Evolutionary conservation across 2,888 invertebrate species (phyloP).

Genomic region (Coronaproctus castanopsis): DNA sequence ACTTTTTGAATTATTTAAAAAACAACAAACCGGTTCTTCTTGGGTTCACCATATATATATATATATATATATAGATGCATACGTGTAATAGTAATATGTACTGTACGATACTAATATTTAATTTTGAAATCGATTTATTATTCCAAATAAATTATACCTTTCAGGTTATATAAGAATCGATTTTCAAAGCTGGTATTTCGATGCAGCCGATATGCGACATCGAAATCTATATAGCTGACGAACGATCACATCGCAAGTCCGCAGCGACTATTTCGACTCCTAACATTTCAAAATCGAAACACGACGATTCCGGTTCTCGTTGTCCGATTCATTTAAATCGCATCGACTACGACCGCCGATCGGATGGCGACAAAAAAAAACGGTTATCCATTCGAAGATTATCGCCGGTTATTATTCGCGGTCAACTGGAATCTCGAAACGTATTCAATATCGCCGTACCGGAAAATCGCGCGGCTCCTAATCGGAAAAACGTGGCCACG

Average conservation of each 20-base stretch:
- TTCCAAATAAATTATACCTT: too few species aligned
- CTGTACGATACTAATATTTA: too few species aligned
- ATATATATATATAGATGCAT: too few species aligned
- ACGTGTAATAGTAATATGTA: too few species aligned
- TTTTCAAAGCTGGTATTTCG: too few species aligned
- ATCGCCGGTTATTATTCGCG: background rate
- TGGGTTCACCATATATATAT: too few species aligned
- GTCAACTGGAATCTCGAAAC: background rate
- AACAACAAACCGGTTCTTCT: too few species aligned
- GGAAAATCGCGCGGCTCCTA: background rate
- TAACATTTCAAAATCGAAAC: background rate
- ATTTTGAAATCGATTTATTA: too few species aligned
- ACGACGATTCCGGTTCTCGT: background rate
- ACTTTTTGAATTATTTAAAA: too few species aligned
- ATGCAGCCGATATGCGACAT: background rate
- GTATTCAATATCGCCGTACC: background rate
- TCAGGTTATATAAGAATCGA: too few species aligned
- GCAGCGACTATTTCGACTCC: background rate
- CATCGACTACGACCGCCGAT: too few species aligned
- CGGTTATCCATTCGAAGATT: background rate
- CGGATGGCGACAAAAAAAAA: background rate
- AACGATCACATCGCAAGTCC: background rate
- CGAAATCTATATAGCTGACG: background rate
- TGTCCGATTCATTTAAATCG: background rate
- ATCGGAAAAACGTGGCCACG: background rate